Conservation (phyloP, 2,888 invertebrate species). For the Cheilosia impressa region DNA sequence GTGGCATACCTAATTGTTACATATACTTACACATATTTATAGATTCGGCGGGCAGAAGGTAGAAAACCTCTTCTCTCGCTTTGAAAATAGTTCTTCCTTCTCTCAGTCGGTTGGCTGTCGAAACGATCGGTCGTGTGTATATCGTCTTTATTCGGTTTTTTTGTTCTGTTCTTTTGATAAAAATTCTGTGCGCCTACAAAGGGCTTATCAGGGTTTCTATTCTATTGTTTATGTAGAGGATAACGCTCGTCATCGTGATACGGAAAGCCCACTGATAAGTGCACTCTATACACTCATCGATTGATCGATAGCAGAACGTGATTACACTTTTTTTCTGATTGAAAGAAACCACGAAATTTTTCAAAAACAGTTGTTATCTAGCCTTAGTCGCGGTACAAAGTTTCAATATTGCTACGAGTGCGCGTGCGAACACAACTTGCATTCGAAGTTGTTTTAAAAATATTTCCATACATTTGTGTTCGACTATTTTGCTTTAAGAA, state of each 20-base stretch:
- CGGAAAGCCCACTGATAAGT: slow-evolving; percentile 29
- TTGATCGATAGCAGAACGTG: slow-evolving; percentile 41
- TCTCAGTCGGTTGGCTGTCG: slow-evolving; percentile 69
- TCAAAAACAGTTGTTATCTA: slow-evolving; percentile 56
- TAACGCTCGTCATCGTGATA: slow-evolving; percentile 24
- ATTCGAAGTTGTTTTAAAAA: slow-evolving; percentile 23
- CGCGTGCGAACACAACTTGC: slow-evolving; percentile 29
- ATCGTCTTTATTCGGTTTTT: slow-evolving; percentile 3
- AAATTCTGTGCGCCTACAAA: neutral
- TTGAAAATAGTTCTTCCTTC: slow-evolving; percentile 71
- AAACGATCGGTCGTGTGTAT: slow-evolving; percentile 66
- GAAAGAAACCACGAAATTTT: neutral
- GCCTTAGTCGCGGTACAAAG: slow-evolving; percentile 56
- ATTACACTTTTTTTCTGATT: neutral
- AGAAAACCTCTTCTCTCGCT: slow-evolving; percentile 58
- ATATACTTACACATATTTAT: slow-evolving; percentile 46
- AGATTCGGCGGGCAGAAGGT: slow-evolving; percentile 55
- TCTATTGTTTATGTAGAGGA: neutral
- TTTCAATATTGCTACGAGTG: slow-evolving; percentile 41
- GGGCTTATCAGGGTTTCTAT: slow-evolving; percentile 52
- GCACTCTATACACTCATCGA: slow-evolving; percentile 17
- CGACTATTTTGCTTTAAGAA: neutral
- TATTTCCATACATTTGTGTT: neutral
- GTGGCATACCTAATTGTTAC: slow-evolving; percentile 38
- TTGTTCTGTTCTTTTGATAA: neutral